Conservation (phyloP, 2,888 invertebrate genomes). For the Balanococcus diminutus region DNA sequence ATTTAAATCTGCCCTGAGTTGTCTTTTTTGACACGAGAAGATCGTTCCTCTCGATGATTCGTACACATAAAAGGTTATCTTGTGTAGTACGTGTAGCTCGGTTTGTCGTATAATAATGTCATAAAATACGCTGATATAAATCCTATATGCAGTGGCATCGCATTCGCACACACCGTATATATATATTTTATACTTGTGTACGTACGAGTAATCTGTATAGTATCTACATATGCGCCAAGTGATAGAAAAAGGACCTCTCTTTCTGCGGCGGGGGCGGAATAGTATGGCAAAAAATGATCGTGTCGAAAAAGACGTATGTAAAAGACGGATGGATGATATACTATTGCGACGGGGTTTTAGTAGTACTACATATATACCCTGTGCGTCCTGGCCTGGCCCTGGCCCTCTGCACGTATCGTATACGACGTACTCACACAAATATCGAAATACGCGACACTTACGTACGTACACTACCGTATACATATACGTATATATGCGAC, state of each 20-base stretch:
- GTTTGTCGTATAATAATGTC: conserved; percentile 35
- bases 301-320: conserved; percentile 55
- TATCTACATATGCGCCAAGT: background rate
- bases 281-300: conserved; percentile 41
- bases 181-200: background rate
- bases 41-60: background rate
- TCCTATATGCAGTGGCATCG: background rate
- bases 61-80: conserved; percentile 7
- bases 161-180: too few relatives aligned
- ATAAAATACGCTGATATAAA: conserved; percentile 18
- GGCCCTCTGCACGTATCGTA: too few relatives aligned
- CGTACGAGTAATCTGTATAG: background rate
- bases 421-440: too few relatives aligned
- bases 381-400: background rate
- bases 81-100: background rate
- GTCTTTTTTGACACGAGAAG: too few relatives aligned
- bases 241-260: background rate
- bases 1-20: too few relatives aligned
- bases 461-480: background rate
- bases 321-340: conserved; percentile 52
- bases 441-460: too few relatives aligned
- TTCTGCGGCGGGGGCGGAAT: background rate
- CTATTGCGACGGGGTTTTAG: conserved; percentile 46
- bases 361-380: too few relatives aligned
- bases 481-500: conserved; percentile 33